These are phyloP conservation scores for Noctua comes DNA, from an alignment of 2,888 invertebrate genomes.

Conservation along the genomic window DNA sequence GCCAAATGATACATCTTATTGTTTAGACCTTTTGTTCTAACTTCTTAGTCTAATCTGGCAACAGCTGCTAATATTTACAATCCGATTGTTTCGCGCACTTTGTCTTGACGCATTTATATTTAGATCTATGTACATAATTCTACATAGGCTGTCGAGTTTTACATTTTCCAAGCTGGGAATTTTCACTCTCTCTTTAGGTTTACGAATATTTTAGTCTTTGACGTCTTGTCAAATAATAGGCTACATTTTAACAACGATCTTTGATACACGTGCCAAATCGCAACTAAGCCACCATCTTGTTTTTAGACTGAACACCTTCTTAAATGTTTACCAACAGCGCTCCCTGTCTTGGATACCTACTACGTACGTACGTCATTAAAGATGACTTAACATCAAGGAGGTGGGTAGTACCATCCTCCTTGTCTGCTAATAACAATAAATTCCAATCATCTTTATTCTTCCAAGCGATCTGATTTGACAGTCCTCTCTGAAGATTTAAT, in stretches of 20 bases:
- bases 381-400: neutral
- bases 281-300: neutral
- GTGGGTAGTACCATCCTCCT: neutral
- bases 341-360: too few relatives aligned
- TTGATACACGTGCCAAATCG: neutral
- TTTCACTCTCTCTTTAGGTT: conserved; percentile 11
- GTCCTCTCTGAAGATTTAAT: neutral
- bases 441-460: neutral
- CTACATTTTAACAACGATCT: neutral
- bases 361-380: too few relatives aligned
- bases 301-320: neutral
- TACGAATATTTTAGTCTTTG: neutral
- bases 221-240: neutral
- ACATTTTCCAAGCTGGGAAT: conserved; percentile 34
- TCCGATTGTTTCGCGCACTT: conserved; percentile 60
- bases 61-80: conserved; percentile 58
- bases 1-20: neutral
- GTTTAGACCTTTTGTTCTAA: conserved; percentile 31
- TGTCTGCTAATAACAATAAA: neutral
- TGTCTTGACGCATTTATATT: conserved; percentile 50
- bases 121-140: conserved; percentile 61
- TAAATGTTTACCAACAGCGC: neutral
- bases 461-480: neutral
- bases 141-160: conserved; percentile 49
- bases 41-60: conserved; percentile 2